Conservation (phyloP, 2,888 invertebrate species). For the Leucania comma region DNA sequence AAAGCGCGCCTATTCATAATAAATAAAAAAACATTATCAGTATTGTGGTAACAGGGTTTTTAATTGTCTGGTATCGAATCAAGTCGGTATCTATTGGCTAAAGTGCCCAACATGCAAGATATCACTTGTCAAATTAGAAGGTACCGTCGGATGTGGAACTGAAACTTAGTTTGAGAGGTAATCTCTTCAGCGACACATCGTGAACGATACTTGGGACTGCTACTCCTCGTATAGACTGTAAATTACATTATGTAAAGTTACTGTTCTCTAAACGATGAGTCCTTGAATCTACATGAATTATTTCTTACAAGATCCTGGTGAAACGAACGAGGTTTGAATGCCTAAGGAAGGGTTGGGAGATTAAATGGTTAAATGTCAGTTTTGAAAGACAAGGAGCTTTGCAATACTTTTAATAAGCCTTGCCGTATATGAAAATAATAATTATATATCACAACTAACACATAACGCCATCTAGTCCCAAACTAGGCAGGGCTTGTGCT, state of each 20-base stretch:
- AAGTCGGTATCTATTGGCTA: conserved; percentile 21
- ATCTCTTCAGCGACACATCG: conserved; percentile 44
- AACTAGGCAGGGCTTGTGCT: too few relatives aligned
- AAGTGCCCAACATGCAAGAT: conserved; percentile 54
- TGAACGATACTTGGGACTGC: conserved; percentile 25
- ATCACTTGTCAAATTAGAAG: conserved; percentile 70
- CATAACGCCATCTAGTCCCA: too few relatives aligned
- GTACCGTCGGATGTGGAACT: conserved; percentile 54
- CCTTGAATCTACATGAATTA: conserved; percentile 27
- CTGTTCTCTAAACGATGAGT: conserved; percentile 14
- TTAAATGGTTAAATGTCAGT: not conserved
- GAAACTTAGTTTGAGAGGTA: conserved; percentile 52
- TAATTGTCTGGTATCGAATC: conserved; percentile 31
- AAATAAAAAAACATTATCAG: too few relatives aligned
- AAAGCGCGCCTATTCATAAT: too few relatives aligned
- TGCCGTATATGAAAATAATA: too few relatives aligned
- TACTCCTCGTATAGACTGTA: conserved; percentile 12
- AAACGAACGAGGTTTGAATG: conserved; percentile 10
- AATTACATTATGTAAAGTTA: conserved; percentile 31
- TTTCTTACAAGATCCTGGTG: conserved; percentile 4
- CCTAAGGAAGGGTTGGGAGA: not conserved
- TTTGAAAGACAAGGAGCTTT: not conserved
- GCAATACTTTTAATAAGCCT: not conserved
- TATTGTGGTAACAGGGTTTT: not conserved
- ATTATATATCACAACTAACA: too few relatives aligned